phyloP scores from a whole-genome alignment of 2,888 invertebrate genomes.

The Eucera pruinosa region DNA sequence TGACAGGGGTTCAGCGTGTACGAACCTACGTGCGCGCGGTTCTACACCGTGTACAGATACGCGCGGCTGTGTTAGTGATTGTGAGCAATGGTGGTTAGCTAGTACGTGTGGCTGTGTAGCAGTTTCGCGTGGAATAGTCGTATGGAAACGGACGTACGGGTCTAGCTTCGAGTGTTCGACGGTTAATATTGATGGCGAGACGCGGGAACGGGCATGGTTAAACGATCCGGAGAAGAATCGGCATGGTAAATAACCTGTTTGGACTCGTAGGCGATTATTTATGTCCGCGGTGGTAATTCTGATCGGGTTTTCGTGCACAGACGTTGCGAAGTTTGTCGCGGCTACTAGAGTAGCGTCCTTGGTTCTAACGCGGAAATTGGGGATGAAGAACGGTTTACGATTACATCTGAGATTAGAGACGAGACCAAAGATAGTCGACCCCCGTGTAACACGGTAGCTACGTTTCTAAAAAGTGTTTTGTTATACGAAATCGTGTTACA shows the following conservation, averaged over 20 bases:
- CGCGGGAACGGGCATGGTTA: constrained; percentile 72
- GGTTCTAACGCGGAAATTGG: background rate
- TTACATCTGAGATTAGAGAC: too few species aligned
- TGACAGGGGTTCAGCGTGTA: constrained; percentile 72
- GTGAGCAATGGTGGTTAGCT: background rate
- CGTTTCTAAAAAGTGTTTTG: too few species aligned
- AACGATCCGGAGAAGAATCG: constrained; percentile 66
- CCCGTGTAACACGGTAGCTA: too few species aligned
- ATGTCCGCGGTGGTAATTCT: constrained; percentile 52
- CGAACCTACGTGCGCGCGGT: background rate
- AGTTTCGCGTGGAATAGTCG: constrained; percentile 32
- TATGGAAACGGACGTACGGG: constrained; percentile 30
- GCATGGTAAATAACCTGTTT: constrained; percentile 66
- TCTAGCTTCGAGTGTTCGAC: constrained; percentile 80
- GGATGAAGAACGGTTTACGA: background rate
- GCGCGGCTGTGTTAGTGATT: background rate
- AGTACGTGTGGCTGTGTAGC: constrained; percentile 8
- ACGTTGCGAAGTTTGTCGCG: background rate
- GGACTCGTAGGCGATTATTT: constrained; percentile 63
- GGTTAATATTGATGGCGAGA: constrained; percentile 83
- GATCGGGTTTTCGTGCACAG: constrained; percentile 44
- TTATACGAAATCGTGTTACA: too few species aligned
- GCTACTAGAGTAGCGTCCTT: constrained; percentile 39
- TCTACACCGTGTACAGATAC: background rate
- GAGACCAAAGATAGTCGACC: too few species aligned